Evolutionary conservation across 2,797 vertebrate species (phyloP).

Genomic region (Crypturellus tataupa): DNA sequence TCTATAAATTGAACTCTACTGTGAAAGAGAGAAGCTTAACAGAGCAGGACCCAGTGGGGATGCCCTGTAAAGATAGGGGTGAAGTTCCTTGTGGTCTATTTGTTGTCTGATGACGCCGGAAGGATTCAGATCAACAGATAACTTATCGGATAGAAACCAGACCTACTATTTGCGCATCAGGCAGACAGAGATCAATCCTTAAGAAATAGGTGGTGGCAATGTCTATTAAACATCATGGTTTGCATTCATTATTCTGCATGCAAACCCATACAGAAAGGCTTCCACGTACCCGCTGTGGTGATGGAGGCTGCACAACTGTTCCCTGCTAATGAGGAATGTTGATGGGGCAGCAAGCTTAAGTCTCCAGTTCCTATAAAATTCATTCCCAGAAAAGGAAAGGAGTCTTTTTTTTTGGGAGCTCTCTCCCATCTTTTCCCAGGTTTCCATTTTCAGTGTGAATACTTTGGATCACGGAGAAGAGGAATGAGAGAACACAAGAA

Average conservation of each 20-base stretch:
- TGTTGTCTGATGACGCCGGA: not conserved
- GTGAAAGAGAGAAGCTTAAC: not conserved
- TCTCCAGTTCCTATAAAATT: not conserved
- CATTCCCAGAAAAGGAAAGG: not conserved
- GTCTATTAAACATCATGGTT: not conserved
- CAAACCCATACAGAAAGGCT: not conserved
- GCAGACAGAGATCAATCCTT: not conserved
- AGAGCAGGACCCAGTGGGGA: not conserved
- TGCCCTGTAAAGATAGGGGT: not conserved
- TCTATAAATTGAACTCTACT: rapidly evolving
- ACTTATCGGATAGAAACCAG: not conserved
- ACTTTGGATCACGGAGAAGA: not conserved
- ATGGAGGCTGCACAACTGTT: not conserved
- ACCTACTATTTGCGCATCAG: not conserved
- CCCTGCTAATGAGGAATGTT: not conserved
- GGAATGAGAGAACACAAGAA: rapidly evolving
- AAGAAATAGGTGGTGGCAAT: not conserved
- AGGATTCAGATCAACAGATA: not conserved
- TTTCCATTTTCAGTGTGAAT: not conserved
- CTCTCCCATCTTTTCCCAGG: not conserved
- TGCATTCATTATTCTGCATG: too few species aligned
- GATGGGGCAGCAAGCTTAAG: not conserved
- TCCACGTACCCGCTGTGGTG: not conserved
- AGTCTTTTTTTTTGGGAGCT: not conserved
- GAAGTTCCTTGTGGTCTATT: not conserved